Evolutionary conservation across 35 echinoderm and acorn worm genomes (phyloP), one percentile per base, ranked within the genome.

Genomic region (Eucidaris tribuloides): DNA sequence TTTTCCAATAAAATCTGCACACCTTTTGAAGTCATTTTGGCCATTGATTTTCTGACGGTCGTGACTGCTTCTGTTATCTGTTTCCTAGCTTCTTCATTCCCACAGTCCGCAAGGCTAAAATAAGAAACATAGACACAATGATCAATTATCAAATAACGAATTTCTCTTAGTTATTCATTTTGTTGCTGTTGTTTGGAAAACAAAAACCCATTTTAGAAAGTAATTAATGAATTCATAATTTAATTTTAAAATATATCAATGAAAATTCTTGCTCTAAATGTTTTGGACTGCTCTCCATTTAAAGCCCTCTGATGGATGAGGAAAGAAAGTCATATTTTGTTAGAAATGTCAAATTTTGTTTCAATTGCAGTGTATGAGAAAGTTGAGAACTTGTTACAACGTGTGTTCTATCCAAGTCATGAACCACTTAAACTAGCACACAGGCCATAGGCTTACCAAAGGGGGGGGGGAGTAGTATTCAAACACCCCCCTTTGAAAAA

Each of bases 31-130:
- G 62, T 70, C 3, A 84, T 30, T 30, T 84, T 84, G 14, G 29
- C 11, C 1, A 84, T 9, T n/a, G 41, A 36, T 46, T 22, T 71
- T 84, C 13, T 20, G 22, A 19, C 37, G 20, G 5, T 43, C 60
- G 25, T 71, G 40, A 25, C 66, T 32, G 29, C 44, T 44, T 4
- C 7, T 46, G 19, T 19, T 46, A 70, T 65, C 32, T 63, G 46
- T 24, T 84, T 13, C 5, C 28, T 70, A 31, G 59, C 42, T 27
- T 42, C 62, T 17, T 42, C 42, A 35, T 70, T 65, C n/a, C 82
- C 82, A 55, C 82, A 84, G 24, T 84, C 82, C 18, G 44, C 60
- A 66, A 84, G 82, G 82, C 82, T 84, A 33, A 25, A 18, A 40
- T 22, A 24, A 18, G 20, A 4, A 37, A 14, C 31, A 70, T 34